A percentile compares a stretch with the other conserved stretches of the same genome.
These are phyloP conservation scores for Sakesphorus luctuosus DNA, from an alignment of 2,113 vertebrate species.

Conservation along the genomic window DNA sequence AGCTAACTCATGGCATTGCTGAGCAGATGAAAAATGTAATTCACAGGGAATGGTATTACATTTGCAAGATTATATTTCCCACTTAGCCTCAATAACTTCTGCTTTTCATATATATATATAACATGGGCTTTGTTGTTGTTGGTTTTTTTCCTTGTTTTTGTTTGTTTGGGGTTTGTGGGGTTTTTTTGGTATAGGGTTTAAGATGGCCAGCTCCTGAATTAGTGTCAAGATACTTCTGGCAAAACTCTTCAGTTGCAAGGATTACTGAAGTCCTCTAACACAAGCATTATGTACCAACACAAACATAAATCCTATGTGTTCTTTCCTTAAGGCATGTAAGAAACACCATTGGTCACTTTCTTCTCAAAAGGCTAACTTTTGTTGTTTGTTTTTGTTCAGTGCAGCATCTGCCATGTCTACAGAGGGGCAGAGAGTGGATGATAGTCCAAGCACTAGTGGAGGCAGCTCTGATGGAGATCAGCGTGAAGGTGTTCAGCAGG, in stretches of 20 bases:
- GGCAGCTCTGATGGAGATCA: slow-evolving; percentile 98
- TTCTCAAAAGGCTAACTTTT: background rate
- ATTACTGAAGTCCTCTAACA: background rate
- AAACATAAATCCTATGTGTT: background rate
- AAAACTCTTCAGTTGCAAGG: background rate
- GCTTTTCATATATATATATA: background rate
- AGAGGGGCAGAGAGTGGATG: slow-evolving; percentile 96
- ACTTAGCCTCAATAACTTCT: background rate
- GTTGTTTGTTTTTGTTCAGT: slow-evolving; percentile 29
- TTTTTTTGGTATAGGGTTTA: background rate
- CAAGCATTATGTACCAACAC: background rate
- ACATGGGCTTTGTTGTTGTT: too few species aligned
- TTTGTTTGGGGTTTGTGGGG: background rate
- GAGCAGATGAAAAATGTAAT: background rate
- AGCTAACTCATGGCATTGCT: background rate
- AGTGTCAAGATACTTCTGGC: background rate
- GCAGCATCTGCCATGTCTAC: slow-evolving; percentile 92
- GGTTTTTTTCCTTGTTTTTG: too few species aligned
- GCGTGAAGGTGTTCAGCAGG: slow-evolving; percentile 88
- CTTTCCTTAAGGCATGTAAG: background rate
- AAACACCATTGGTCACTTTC: background rate
- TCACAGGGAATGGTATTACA: background rate
- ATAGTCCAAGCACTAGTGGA: slow-evolving; percentile 97
- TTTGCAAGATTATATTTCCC: background rate
- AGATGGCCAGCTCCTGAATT: background rate